Percentiles rank a stretch among this genome's conserved stretches.
phyloP scores from a whole-genome alignment of 2,797 vertebrate genomes.

The Rhinoraja longicauda region DNA sequence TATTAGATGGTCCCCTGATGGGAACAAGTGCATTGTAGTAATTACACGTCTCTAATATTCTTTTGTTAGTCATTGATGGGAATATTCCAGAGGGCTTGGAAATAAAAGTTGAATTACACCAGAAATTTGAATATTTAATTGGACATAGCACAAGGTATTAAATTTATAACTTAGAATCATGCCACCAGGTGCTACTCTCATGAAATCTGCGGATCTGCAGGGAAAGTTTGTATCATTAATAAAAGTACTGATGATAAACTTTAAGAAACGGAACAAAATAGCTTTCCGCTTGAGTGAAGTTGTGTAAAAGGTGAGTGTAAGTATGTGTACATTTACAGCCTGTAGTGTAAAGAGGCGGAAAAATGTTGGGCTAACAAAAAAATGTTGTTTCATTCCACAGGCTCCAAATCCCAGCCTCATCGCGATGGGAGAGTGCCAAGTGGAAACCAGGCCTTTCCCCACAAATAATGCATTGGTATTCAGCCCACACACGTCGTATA shows the following conservation, averaged over 20 bases:
- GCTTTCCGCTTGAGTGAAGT: neutral
- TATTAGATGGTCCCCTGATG: neutral
- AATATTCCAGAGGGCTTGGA: neutral
- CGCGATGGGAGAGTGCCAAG: constrained; percentile 21
- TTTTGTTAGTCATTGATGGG: neutral
- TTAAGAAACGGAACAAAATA: neutral
- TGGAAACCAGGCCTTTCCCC: constrained; percentile 29
- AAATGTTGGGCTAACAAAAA: neutral
- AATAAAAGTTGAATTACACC: neutral
- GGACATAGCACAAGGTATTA: neutral
- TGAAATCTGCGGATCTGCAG: neutral
- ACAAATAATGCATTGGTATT: constrained; percentile 35
- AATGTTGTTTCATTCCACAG: neutral
- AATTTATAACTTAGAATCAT: neutral
- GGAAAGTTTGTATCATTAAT: neutral
- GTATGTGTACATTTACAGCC: neutral
- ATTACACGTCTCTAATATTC: neutral
- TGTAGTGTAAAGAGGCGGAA: neutral
- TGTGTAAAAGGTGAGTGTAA: neutral
- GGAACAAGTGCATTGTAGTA: neutral
- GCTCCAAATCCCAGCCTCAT: neutral
- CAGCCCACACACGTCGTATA: constrained; percentile 18
- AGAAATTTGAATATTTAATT: constrained; percentile 6
- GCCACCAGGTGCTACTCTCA: neutral
- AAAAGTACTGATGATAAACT: neutral